phyloP scores from a whole-genome alignment of 2,888 invertebrate species.

The Harpagoxenus sublaevis region DNA sequence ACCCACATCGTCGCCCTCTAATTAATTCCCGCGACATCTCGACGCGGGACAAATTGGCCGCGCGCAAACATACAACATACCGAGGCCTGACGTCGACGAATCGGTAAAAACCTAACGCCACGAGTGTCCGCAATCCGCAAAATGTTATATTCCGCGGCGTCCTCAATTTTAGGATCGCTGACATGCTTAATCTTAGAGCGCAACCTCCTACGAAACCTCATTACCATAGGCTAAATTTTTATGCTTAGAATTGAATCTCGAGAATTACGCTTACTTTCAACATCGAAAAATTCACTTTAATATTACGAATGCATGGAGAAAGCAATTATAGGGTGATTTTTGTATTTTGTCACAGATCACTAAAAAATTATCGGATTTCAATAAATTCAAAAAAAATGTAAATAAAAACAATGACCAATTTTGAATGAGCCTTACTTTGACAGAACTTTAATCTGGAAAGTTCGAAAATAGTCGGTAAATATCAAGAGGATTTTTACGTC shows the following conservation, averaged over 20 bases:
- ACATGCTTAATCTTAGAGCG: neutral
- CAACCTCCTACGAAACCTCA: neutral
- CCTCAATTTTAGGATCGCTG: constrained; percentile 19
- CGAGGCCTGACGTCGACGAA: neutral
- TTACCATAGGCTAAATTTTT: neutral
- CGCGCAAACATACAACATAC: too few relatives aligned
- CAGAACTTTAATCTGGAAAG: neutral
- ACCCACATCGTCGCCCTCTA: constrained; percentile 16
- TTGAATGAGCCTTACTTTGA: neutral
- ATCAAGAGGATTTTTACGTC: neutral
- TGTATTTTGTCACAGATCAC: neutral
- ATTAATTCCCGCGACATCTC: constrained; percentile 34
- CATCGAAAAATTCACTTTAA: neutral
- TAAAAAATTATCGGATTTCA: neutral
- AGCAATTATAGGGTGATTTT: neutral
- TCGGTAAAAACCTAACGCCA: neutral
- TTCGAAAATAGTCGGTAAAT: neutral
- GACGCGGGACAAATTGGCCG: neutral
- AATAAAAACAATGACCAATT: neutral
- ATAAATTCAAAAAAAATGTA: neutral
- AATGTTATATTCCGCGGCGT: constrained; percentile 5
- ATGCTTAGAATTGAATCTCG: neutral
- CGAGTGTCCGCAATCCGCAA: neutral
- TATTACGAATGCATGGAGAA: neutral
- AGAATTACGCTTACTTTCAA: neutral